Base-by-base conservation (phyloP, 2,888 invertebrate genomes). In the Dyspetes luteomarginatus region DNA sequence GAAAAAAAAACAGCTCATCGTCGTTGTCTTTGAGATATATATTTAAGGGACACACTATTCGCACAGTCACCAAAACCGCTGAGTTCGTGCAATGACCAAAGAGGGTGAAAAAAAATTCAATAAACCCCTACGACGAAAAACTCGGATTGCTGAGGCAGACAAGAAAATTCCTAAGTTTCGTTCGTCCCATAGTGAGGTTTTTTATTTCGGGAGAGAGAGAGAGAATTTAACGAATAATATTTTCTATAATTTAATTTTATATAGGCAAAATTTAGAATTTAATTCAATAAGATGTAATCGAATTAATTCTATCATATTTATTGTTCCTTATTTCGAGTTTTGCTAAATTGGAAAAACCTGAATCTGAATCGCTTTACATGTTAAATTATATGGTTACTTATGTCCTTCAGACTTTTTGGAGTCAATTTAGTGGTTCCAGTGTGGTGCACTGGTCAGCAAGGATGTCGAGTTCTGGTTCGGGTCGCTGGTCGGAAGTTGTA, bases 401-500 rank as follows among this genome's bases (percentile, higher is more conserved):
- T n/a, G 52, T n/a, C 52, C n/a, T 55, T 12, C n/a, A 26, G 52
- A 55, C 7, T 2, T 55, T 24, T 26, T 3, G 26, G 4, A 0
- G 24, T 48, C 3, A 45, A 26, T 26, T 9, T 55, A 24, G 26
- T n/a, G 30, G 17, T 22, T 24, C 15, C 55, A 41, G 15, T 55
- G 55, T 24, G 50, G 52, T 52, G 41, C 19, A 43, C 43, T n/a
- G 65, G 64, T 64, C 65, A 65, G 43, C 65, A 15, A 56, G 41
- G 55, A 45, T 24, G 45, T 65, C 48, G 65, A 48, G 56, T 45
- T 26, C n/a, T 28, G 58, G 36, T 60, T 36, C 48, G 60, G 45
- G 30, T 22, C 30, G 7, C 48, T 45, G 74, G 56, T 28, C 64
- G 74, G 65, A 74, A 74, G 56, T 65, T 74, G 56, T 19, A 30